Conservation (phyloP, 2,888 invertebrate genomes). For the Pterostichus niger region DNA sequence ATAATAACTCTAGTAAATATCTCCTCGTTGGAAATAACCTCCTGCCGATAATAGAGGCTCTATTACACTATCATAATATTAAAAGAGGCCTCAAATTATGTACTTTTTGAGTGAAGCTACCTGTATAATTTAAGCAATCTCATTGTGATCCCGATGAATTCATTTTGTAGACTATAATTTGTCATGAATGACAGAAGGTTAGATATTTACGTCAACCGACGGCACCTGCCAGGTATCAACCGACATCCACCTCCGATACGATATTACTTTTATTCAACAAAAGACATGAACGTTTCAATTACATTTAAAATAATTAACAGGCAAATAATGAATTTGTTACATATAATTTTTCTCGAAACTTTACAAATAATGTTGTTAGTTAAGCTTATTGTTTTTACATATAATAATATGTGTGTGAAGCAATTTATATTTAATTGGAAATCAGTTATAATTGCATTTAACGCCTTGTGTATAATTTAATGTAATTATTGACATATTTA, state of each 20-base stretch:
- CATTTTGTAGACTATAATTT: conserved; percentile 63
- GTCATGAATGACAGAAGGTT: conserved; percentile 64
- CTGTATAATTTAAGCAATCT: conserved; percentile 63
- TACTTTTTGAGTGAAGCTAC: conserved; percentile 54
- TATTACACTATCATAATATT: conserved; percentile 50
- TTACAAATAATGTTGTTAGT: conserved; percentile 20
- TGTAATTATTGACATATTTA: conserved; percentile 41
- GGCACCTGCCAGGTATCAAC: conserved; percentile 68
- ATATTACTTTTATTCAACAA: neutral
- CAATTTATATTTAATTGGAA: conserved; percentile 34
- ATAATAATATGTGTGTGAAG: conserved; percentile 23
- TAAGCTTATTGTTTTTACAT: conserved; percentile 16
- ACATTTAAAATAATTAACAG: conserved; percentile 5
- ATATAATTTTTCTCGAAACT: neutral
- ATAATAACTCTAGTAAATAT: neutral
- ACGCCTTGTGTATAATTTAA: conserved; percentile 18
- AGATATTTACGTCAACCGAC: conserved; percentile 66
- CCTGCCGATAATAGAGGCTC: conserved; percentile 44
- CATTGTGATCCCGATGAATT: conserved; percentile 50
- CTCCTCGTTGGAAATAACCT: conserved; percentile 25
- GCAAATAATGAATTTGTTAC: conserved; percentile 5
- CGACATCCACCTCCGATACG: conserved; percentile 10
- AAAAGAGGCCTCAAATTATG: conserved; percentile 55
- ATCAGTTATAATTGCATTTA: conserved; percentile 29
- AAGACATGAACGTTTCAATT: conserved; percentile 12